Base-by-base conservation (phyloP, 2,797 vertebrate species). In the Clarias platycephalus region DNA sequence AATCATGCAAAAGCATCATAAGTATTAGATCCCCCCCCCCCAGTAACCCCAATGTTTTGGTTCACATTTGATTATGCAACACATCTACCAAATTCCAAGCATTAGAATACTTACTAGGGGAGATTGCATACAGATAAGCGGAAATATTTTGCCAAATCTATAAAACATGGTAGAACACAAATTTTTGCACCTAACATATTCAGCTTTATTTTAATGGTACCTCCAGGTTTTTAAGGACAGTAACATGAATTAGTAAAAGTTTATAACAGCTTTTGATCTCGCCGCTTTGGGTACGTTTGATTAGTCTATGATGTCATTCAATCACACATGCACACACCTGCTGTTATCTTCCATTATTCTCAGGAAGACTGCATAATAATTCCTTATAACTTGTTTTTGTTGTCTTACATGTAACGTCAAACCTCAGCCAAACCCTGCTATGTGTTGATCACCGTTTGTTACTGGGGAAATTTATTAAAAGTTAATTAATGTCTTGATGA, bases 91-190 rank as follows among this genome's bases (percentile, higher is more conserved):
- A 12, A 84, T 72, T 80, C 37, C 1, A 44, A 57, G 40, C 64
- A 84, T 72, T 80, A 34, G 53, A 72, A n/a, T 71, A 18, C 49
- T n/a, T 44, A 72, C 70, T 18, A 26, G 15, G n/a, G 53, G 18
- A 1, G 16, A 20, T 2, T 55, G 8, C 15, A 62, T 62, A 31
- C 34, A 84, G n/a, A 34, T 16, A 78, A 26, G 31, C 28, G 16
- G 26, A 20, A 63, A 28, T 22, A 64, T 26, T 4, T 58, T 64
- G 22, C 40, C 20, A n/a, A 37, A 74, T 15, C 15, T 55, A 28
- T 7, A 64, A 72, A 72, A 72, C 58, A 28, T 66, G 31, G 57
- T 84, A 20, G 44, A 85, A 74, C 37, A 72, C 64, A 74, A 66
- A 40, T 62, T 62, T 7, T 28, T 55, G 77, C 49, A 66, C 2